Percentiles rank a stretch among this genome's conserved stretches.
phyloP scores from a whole-genome alignment of 2,797 vertebrate genomes.

The Nannoperca australis region DNA sequence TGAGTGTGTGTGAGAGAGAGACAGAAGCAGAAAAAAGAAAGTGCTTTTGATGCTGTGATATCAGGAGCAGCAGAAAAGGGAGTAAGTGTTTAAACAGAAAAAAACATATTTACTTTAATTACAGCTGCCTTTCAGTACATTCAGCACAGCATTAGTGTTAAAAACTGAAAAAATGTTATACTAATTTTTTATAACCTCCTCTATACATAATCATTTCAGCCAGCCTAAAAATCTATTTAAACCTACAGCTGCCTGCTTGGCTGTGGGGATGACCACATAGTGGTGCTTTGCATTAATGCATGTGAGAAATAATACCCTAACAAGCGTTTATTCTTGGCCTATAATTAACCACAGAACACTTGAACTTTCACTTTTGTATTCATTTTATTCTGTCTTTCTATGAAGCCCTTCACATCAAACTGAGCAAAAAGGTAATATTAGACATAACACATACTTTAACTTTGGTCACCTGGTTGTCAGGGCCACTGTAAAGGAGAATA shows the following conservation, averaged over 20 bases:
- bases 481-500: constrained; percentile 39
- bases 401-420: not conserved
- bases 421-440: not conserved
- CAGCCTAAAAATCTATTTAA: not conserved
- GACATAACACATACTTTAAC: not conserved
- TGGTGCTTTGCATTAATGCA: not conserved
- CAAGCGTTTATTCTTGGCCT: constrained; percentile 9
- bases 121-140: not conserved
- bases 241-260: not conserved
- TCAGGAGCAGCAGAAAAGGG: not conserved
- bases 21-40: not conserved
- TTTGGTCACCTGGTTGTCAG: constrained; percentile 29
- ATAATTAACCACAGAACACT: not conserved
- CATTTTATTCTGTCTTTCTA: not conserved
- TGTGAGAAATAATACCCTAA: not conserved
- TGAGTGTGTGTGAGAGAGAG: not conserved
- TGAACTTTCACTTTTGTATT: not conserved
- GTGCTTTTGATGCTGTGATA: not conserved
- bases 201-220: not conserved
- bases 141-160: not conserved
- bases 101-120: not conserved
- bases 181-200: not conserved
- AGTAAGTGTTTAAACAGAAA: constrained; percentile 1
- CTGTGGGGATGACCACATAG: not conserved
- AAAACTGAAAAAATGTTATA: not conserved